Evolutionary conservation across 2,888 invertebrate species (phyloP).

Genomic region (Rhaphigaster nebulosa): DNA sequence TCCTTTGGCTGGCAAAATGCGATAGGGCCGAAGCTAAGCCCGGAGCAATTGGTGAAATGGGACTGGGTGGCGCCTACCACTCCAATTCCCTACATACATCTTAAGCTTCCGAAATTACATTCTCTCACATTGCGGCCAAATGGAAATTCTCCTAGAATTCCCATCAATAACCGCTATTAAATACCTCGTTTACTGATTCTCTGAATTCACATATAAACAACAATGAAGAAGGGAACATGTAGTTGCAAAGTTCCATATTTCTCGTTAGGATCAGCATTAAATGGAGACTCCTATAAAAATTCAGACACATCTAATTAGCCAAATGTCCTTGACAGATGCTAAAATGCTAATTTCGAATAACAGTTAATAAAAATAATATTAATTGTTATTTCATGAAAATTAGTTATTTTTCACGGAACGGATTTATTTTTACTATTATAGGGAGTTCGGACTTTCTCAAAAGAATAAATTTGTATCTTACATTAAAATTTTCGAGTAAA

Average conservation of each 20-base stretch:
- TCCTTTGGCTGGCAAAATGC: background rate
- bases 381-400: too few relatives aligned
- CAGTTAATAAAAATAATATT: background rate
- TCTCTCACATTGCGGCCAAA: background rate
- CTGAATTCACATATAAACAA: background rate
- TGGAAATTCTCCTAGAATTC: background rate
- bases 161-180: slow-evolving; percentile 10
- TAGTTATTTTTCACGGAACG: too few relatives aligned
- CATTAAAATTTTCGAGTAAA: too few relatives aligned
- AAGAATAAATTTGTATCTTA: too few relatives aligned
- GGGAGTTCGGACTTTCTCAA: too few relatives aligned
- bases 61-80: background rate
- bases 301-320: too few relatives aligned
- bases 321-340: too few relatives aligned
- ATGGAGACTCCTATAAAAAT: too few relatives aligned
- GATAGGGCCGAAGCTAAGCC: background rate
- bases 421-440: too few relatives aligned
- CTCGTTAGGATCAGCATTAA: background rate
- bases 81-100: background rate
- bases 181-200: background rate
- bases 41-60: background rate
- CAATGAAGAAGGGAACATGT: background rate
- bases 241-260: background rate
- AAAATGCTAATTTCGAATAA: background rate
- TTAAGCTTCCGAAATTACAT: background rate